phyloP scores from a whole-genome alignment of 2,888 invertebrate genomes.

The Drosophila anomalata region DNA sequence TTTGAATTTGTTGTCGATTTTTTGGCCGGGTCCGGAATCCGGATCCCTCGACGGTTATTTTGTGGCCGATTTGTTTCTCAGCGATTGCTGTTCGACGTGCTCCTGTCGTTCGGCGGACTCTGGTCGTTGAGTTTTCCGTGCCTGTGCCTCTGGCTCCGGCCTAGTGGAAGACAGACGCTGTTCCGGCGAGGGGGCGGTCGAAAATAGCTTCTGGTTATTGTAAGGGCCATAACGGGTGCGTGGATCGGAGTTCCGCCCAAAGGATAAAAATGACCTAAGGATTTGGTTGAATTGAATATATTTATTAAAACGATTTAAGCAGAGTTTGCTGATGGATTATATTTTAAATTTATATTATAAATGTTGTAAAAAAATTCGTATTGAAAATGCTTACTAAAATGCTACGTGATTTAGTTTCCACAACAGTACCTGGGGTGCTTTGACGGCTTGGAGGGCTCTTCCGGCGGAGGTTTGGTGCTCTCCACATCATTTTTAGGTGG shows the following conservation, averaged over 20 bases:
- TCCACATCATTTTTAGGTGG: slow-evolving; percentile 8
- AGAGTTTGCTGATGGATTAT: not conserved
- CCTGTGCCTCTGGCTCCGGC: not conserved
- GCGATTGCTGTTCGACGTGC: slow-evolving; percentile 2
- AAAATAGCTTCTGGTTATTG: slow-evolving; percentile 15
- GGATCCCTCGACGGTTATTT: slow-evolving; percentile 23
- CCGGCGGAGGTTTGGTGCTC: not conserved
- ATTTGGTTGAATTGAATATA: not conserved
- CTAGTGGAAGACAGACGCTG: not conserved
- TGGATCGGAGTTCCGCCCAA: slow-evolving; percentile 24
- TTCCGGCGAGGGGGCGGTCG: not conserved
- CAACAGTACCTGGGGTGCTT: slow-evolving; percentile 8
- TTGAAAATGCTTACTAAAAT: no score
- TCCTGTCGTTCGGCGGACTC: not conserved
- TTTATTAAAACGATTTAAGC: not conserved
- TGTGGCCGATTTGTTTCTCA: slow-evolving; percentile 24
- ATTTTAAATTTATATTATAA: not conserved
- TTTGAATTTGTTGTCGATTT: slow-evolving; percentile 59
- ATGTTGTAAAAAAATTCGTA: not conserved
- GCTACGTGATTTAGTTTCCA: not conserved
- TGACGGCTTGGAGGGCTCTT: not conserved
- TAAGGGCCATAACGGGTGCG: slow-evolving; percentile 35
- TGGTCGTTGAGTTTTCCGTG: not conserved
- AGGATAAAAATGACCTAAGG: slow-evolving; percentile 45
- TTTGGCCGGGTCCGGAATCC: slow-evolving; percentile 29